Evolutionary conservation across 1,140 invertebrate genomes (phyloP).

Genomic region (Microplitis mediator): DNA sequence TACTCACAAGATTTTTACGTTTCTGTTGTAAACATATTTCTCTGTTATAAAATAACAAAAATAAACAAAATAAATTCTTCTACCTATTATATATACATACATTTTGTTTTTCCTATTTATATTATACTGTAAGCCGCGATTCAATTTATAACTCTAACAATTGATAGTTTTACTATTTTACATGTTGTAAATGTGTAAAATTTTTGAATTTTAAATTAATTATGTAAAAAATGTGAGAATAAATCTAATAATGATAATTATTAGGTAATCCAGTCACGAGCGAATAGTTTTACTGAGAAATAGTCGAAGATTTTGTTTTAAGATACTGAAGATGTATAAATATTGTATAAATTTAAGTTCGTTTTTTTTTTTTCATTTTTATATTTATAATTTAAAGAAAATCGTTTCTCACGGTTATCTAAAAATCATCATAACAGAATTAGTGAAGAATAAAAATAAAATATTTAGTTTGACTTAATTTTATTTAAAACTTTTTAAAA

Average conservation of each 20-base stretch:
- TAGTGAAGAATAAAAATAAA: not conserved
- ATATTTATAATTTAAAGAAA: not conserved
- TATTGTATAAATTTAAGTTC: not conserved
- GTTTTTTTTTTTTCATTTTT: too few species aligned
- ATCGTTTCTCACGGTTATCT: conserved; percentile 1
- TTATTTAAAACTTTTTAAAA: not conserved
- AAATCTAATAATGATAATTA: not conserved
- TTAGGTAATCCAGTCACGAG: conserved; percentile 2
- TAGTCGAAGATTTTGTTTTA: not conserved
- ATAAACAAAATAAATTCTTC: too few species aligned
- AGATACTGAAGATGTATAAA: not conserved
- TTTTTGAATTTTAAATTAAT: not conserved
- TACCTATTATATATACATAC: too few species aligned
- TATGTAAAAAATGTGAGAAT: not conserved
- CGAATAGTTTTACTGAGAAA: conserved; percentile 1
- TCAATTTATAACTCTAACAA: too few species aligned
- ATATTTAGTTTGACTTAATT: not conserved
- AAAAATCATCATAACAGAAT: not conserved
- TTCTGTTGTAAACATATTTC: too few species aligned
- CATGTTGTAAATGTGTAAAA: too few species aligned
- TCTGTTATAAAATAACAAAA: too few species aligned
- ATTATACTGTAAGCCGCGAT: too few species aligned
- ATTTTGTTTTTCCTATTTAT: too few species aligned
- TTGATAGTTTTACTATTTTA: too few species aligned
- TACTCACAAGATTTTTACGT: too few species aligned